Evolutionary conservation across 2,113 vertebrate species (phyloP), one percentile per base, ranked within the genome.

Genomic region (Ariopsis seemanni): DNA sequence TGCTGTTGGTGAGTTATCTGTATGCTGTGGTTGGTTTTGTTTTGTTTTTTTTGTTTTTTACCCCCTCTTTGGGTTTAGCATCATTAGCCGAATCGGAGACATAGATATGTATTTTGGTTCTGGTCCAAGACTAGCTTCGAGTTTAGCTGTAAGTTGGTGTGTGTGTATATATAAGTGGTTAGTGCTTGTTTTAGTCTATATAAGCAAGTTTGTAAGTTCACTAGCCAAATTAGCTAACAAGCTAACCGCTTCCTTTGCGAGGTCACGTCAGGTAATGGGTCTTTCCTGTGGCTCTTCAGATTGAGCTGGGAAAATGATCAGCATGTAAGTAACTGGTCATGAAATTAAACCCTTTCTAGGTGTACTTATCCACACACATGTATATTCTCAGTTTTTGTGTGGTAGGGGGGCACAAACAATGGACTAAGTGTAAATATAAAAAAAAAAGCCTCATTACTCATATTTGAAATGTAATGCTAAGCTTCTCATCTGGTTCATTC

Each of bases 401-500:
- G 8, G 57, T 27, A 11, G 4, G 79, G 27, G 85, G 79, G 22
- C 11, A 57, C 17, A 42, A 53, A 74, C 10, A 34, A 27, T 62
- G 18, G 57, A 87, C 17, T 48, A 4, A 75, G 27, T 55, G 69
- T 65, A 10, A 58, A 52, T 80, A 30, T 10, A 42, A 42, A 42
- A 42, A 4, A 42, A 42, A 42, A 42, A 42, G 42, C 42, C 42
- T 87, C 86, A 83, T 63, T 87, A 58, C 81, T 87, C 69, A 75
- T 82, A 53, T 34, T 10, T 75, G 2, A 78, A 55, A 65, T 83
- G 86, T 55, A 12, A 83, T 83, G 69, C 83, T 67, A 84, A 84
- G 27, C 58, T 77, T 87, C 74, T 67, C 30, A 52, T 79, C 67
- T 87, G 78, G 78, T 90, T 74, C 55, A 85, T 85, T 79, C 81